Percentiles rank a stretch among this genome's conserved stretches.
These are phyloP conservation scores for Phoxinus dragarum DNA, from an alignment of 2,797 vertebrate species.

Conservation along the genomic window DNA sequence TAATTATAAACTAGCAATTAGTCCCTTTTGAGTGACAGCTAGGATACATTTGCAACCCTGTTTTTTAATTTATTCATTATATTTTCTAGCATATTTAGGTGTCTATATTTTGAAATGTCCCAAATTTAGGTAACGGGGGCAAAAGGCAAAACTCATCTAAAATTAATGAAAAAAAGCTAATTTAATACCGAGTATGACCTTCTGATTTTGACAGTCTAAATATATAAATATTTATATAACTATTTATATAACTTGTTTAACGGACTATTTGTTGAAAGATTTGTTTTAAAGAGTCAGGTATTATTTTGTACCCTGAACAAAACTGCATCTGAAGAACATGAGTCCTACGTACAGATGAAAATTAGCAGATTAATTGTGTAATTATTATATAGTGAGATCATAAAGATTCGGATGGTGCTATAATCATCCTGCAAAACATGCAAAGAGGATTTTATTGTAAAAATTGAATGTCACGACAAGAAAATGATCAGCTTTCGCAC, in stretches of 20 bases:
- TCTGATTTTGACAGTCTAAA: background rate
- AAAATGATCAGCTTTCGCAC: constrained; percentile 52
- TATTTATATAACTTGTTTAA: background rate
- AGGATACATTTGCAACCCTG: background rate
- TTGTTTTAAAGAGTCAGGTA: background rate
- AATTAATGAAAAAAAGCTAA: background rate
- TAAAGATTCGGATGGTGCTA: constrained; percentile 20
- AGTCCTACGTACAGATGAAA: background rate
- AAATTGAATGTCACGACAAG: constrained; percentile 33
- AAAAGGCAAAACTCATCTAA: background rate
- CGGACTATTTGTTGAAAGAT: background rate
- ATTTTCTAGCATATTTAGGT: background rate
- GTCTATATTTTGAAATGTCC: background rate
- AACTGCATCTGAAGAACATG: background rate
- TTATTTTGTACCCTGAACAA: background rate
- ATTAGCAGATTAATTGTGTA: background rate
- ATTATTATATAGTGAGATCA: background rate
- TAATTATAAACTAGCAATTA: background rate
- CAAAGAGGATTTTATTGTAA: constrained; percentile 25
- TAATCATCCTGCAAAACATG: constrained; percentile 46
- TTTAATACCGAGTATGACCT: background rate
- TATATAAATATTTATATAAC: too few relatives aligned
- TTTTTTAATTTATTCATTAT: background rate
- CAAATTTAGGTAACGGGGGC: background rate
- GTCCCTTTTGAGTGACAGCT: background rate